Evolutionary conservation across 2,888 invertebrate genomes (phyloP), one percentile per base, ranked within the genome.

Genomic region (Polymixis flavicincta): DNA sequence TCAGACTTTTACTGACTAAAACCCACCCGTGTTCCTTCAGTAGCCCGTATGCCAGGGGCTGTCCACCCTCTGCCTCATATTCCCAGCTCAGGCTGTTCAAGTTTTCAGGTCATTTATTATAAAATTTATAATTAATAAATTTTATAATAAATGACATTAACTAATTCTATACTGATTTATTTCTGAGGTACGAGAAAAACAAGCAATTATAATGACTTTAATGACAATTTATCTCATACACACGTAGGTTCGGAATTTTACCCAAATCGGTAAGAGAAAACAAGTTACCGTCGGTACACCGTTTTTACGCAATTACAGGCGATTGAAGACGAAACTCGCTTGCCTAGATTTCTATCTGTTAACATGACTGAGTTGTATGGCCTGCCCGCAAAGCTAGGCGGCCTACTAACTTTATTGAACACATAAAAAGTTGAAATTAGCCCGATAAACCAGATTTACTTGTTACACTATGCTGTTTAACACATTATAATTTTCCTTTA

Each of bases 331-430:
- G 69, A 85, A 87, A 85, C 86, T 73, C 52, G 78, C 75, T 86
- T 79, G 73, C 77, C 85, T 87, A 83, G 87, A 87, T 86, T 87
- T 85, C 80, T 87, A 85, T 42, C 78, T 50, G 60, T 37, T 76
- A 74, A 78, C 78, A 81, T 66, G 81, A 69, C 71, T 72, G 64
- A 73, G 82, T 64, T 60, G 68, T 75, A 64, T 66, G 45, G 48
- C 45, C 70, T 68, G 59, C 54, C 48, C 65, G 66, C 57, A 76
- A 71, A 72, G 48, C 52, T 65, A 25, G 68, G 45, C 14, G 70
- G 32, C 72, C 66, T 78, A 78, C 76, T 48, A 75, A 78, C 74
- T 74, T 73, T 69, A 74, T 78, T 78, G 67, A 67, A 57, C 55
- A 45, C 50, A 69, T 75, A 65, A 84, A 80, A 85, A 82, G 42